These are phyloP conservation scores for Pelobates fuscus DNA, from an alignment of 2,113 vertebrate species.

Conservation along the genomic window DNA sequence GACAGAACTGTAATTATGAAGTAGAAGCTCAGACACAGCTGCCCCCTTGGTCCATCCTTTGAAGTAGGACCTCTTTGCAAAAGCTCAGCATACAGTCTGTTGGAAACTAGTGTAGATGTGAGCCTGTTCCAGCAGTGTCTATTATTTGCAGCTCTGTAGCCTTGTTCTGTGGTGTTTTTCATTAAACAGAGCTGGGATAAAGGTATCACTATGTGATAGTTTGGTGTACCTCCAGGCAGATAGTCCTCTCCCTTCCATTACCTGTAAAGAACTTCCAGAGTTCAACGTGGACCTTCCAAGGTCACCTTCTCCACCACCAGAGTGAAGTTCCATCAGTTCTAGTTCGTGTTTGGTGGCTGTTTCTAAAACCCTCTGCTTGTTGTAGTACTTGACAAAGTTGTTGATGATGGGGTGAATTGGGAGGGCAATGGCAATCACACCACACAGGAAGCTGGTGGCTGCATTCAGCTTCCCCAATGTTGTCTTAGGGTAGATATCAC, in stretches of 20 bases:
- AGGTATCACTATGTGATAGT: slow-evolving; percentile 80
- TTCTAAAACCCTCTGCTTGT: slow-evolving; percentile 93
- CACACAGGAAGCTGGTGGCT: slow-evolving; percentile 94
- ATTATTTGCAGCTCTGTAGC: slow-evolving; percentile 75
- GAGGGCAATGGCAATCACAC: slow-evolving; percentile 92
- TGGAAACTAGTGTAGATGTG: too few relatives aligned
- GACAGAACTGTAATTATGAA: too few relatives aligned
- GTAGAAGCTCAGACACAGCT: too few relatives aligned
- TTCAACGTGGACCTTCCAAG: slow-evolving; percentile 58
- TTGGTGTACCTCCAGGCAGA: slow-evolving; percentile 64
- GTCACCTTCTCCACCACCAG: slow-evolving; percentile 58
- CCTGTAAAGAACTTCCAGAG: slow-evolving; percentile 31
- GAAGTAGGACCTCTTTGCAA: too few relatives aligned
- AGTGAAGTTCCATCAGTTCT: slow-evolving; percentile 91
- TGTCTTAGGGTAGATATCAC: slow-evolving; percentile 97
- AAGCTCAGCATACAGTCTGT: too few relatives aligned
- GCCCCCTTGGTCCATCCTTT: too few relatives aligned
- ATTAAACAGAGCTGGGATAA: slow-evolving; percentile 79
- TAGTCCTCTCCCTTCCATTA: slow-evolving; percentile 54
- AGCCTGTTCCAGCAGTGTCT: too few relatives aligned
- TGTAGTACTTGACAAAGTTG: slow-evolving; percentile 95
- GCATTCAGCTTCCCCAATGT: slow-evolving; percentile 94
- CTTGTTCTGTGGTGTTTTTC: slow-evolving; percentile 74
- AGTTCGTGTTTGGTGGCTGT: slow-evolving; percentile 92
- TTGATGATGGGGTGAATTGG: slow-evolving; percentile 98